Percentiles rank a stretch among this genome's conserved stretches.
phyloP scores from a whole-genome alignment of 2,113 vertebrate genomes.

The Alethe diademata region DNA sequence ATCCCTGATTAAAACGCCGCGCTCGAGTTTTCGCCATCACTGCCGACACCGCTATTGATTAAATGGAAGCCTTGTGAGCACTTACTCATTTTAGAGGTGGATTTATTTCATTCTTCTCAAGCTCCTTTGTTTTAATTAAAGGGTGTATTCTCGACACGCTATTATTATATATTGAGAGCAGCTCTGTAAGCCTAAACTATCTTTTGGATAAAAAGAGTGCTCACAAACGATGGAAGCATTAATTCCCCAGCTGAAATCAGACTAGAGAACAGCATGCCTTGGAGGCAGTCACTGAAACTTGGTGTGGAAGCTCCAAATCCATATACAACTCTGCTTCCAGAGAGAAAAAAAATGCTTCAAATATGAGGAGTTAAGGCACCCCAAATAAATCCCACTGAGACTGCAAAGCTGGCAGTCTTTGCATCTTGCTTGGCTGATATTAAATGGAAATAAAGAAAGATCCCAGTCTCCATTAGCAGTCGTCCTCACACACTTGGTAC shows the following conservation, averaged over 20 bases:
- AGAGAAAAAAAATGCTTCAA: background rate
- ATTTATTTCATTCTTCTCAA: conserved; percentile 24
- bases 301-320: background rate
- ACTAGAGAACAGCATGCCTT: background rate
- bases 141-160: background rate
- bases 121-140: conserved; percentile 41
- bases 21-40: conserved; percentile 57
- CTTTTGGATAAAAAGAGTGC: background rate
- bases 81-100: conserved; percentile 34
- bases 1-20: conserved; percentile 71
- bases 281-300: background rate
- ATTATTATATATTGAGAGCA: background rate
- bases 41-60: conserved; percentile 59
- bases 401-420: background rate
- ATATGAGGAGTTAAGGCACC: background rate
- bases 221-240: background rate
- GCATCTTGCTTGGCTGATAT: rapidly evolving
- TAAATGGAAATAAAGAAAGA: background rate
- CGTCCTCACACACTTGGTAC: rapidly evolving
- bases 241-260: background rate
- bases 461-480: background rate
- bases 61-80: conserved; percentile 51
- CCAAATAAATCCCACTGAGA: background rate
- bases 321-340: background rate
- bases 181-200: background rate